phyloP scores from a whole-genome alignment of 2,888 invertebrate species.

The Encarsia formosa region DNA sequence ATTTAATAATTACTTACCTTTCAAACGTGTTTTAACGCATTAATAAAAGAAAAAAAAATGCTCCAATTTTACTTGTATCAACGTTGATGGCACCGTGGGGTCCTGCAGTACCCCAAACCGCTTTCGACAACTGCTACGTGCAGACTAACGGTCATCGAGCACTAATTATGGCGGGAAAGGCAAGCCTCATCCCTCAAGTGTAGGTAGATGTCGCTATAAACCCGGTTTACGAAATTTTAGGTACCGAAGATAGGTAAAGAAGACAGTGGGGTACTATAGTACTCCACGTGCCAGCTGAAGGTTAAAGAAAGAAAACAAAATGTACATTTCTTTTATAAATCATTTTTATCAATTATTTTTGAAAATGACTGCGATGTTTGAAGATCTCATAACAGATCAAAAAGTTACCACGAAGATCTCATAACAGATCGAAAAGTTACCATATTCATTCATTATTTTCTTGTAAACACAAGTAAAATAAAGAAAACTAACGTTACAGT shows the following conservation, averaged over 20 bases:
- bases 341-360: background rate
- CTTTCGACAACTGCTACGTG: background rate
- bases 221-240: background rate
- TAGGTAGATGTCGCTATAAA: background rate
- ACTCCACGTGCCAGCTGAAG: too few species aligned
- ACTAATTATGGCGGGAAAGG: background rate
- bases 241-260: background rate
- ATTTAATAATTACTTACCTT: too few species aligned
- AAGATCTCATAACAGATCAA: too few species aligned
- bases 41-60: background rate
- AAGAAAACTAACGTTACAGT: too few species aligned
- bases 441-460: too few species aligned
- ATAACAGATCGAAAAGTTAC: too few species aligned
- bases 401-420: too few species aligned
- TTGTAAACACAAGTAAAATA: too few species aligned
- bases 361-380: background rate
- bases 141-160: background rate
- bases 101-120: background rate
- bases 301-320: too few species aligned
- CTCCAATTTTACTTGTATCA: too few species aligned
- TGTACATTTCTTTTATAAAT: too few species aligned
- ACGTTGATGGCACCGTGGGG: background rate
- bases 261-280: background rate
- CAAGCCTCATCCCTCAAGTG: background rate
- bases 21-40: too few species aligned